Evolutionary conservation across 2,113 vertebrate genomes (phyloP).

Genomic region (Cavia porcellus): DNA sequence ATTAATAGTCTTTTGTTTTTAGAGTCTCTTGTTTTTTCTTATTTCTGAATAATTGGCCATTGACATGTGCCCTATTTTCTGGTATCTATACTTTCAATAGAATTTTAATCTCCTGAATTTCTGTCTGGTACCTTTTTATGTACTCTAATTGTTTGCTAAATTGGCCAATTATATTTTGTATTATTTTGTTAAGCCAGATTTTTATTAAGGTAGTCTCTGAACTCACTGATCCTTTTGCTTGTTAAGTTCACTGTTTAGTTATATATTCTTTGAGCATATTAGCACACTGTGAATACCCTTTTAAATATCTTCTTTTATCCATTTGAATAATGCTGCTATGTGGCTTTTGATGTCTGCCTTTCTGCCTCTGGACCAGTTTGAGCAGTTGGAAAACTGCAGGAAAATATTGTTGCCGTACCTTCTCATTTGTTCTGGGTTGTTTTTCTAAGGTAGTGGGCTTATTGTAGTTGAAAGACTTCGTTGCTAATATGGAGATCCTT

Average conservation of each 20-base stretch:
- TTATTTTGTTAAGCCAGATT: too few species aligned
- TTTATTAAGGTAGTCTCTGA: not conserved
- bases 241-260: not conserved
- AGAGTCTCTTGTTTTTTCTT: too few species aligned
- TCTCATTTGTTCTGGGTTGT: not conserved
- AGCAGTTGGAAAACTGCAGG: not conserved
- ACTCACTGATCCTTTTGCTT: not conserved
- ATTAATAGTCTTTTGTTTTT: too few species aligned
- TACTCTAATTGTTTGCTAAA: too few species aligned
- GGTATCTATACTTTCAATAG: too few species aligned
- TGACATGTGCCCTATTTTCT: too few species aligned
- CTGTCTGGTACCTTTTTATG: too few species aligned
- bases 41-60: too few species aligned
- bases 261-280: not conserved
- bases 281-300: not conserved
- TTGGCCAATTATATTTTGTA: too few species aligned
- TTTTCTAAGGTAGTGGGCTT: not conserved
- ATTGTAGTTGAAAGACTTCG: not conserved
- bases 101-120: too few species aligned
- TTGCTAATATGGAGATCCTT: not conserved
- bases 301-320: not conserved
- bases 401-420: not conserved
- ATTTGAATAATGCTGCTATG: not conserved
- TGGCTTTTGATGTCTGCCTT: not conserved
- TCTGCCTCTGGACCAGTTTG: not conserved